Percentiles rank a stretch among this genome's conserved stretches.
Conservation (phyloP, 1,140 invertebrate species). For the Brachionus koreanus region DNA sequence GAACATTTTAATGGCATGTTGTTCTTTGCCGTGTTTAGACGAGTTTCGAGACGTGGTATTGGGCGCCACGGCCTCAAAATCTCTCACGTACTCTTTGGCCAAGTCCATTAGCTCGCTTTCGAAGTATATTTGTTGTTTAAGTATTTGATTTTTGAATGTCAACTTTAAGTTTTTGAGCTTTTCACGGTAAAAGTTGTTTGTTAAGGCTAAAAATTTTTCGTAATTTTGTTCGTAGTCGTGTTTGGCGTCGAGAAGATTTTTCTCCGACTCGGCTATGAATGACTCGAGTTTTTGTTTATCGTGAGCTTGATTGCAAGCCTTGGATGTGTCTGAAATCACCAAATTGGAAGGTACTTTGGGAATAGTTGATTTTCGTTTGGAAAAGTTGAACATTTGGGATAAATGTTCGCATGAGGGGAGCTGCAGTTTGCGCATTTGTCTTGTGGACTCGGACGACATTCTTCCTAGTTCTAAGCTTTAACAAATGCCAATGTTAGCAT, state of each 20-base stretch:
- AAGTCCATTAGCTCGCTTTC: slow-evolving; percentile 23
- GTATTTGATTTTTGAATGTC: slow-evolving; percentile 41
- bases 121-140: slow-evolving; percentile 43
- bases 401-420: slow-evolving; percentile 1
- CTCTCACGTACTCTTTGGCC: slow-evolving; percentile 34
- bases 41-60: background rate
- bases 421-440: background rate
- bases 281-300: slow-evolving; percentile 2
- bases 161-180: background rate
- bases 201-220: background rate
- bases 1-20: slow-evolving; percentile 29
- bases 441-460: background rate
- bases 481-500: background rate
- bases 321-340: background rate
- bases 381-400: background rate
- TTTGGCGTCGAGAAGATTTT: background rate
- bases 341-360: slow-evolving; percentile 25
- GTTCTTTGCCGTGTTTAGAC: background rate
- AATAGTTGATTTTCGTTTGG: slow-evolving; percentile 31
- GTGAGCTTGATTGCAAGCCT: background rate
- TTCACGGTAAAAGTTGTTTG: background rate
- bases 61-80: background rate
- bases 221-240: slow-evolving; percentile 13
- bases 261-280: background rate
- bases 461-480: background rate